Conservation (phyloP, 2,888 invertebrate genomes). For the Meganola albula region DNA sequence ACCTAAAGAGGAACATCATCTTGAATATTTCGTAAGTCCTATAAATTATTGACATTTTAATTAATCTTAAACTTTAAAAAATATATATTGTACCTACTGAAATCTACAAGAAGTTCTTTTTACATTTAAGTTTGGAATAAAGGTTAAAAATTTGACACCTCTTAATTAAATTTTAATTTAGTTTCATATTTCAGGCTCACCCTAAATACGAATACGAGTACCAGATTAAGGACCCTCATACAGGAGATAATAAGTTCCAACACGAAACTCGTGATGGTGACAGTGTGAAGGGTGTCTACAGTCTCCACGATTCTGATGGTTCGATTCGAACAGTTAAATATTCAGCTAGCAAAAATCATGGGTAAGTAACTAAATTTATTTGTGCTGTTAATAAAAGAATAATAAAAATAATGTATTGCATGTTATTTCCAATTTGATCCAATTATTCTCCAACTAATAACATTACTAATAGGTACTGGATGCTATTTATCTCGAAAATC, state of each 20-base stretch:
- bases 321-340: constrained; percentile 76
- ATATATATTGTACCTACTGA: too few relatives aligned
- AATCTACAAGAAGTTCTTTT: too few relatives aligned
- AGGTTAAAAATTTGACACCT: too few relatives aligned
- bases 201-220: constrained; percentile 76
- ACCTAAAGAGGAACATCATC: constrained; percentile 38
- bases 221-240: constrained; percentile 71
- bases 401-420: too few relatives aligned
- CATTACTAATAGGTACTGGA: too few relatives aligned
- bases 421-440: too few relatives aligned
- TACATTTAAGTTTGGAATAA: too few relatives aligned
- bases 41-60: too few relatives aligned
- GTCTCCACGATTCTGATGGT: constrained; percentile 75
- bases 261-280: constrained; percentile 75
- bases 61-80: too few relatives aligned
- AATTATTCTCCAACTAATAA: too few relatives aligned
- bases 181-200: constrained; percentile 46
- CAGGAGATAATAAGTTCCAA: constrained; percentile 76
- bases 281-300: constrained; percentile 75
- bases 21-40: constrained; percentile 47
- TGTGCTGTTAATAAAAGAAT: too few relatives aligned
- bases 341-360: constrained; percentile 67
- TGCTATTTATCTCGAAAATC: too few relatives aligned
- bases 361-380: constrained; percentile 42
- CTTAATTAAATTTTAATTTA: background rate